Conservation (phyloP, 2,888 invertebrate genomes). For the Coecobrya sp. region DNA sequence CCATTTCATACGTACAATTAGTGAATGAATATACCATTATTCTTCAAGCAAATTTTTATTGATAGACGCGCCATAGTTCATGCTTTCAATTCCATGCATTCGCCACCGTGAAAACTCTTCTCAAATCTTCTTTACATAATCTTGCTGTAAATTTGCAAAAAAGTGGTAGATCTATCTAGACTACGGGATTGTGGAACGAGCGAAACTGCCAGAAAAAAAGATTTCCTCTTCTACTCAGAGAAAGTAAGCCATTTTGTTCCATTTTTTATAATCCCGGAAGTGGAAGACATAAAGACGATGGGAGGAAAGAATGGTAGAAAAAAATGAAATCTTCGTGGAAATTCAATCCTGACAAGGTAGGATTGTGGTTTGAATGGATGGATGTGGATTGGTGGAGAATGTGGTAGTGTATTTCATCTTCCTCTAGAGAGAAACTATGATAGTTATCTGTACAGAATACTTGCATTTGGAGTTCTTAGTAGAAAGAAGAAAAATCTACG, state of each 20-base stretch:
- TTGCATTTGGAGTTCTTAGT: neutral
- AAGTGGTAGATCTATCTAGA: neutral
- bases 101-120: neutral
- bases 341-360: constrained; percentile 52
- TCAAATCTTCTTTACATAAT: constrained; percentile 23
- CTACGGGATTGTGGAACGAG: neutral
- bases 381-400: neutral
- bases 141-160: constrained; percentile 25
- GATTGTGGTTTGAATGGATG: constrained; percentile 10
- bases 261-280: constrained; percentile 50
- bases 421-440: neutral
- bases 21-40: neutral
- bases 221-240: neutral
- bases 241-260: constrained; percentile 43
- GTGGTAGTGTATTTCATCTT: constrained; percentile 28
- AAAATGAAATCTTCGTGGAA: constrained; percentile 57
- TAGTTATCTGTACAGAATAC: constrained; percentile 15
- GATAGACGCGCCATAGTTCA: neutral
- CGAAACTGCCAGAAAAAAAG: neutral
- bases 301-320: neutral
- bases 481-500: constrained; percentile 4
- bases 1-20: constrained; percentile 45
- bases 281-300: constrained; percentile 57
- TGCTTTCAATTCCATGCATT: neutral
- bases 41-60: neutral